Evolutionary conservation across 2,797 vertebrate genomes (phyloP), one percentile per base, ranked within the genome.

Genomic region (Protonibea diacanthus): DNA sequence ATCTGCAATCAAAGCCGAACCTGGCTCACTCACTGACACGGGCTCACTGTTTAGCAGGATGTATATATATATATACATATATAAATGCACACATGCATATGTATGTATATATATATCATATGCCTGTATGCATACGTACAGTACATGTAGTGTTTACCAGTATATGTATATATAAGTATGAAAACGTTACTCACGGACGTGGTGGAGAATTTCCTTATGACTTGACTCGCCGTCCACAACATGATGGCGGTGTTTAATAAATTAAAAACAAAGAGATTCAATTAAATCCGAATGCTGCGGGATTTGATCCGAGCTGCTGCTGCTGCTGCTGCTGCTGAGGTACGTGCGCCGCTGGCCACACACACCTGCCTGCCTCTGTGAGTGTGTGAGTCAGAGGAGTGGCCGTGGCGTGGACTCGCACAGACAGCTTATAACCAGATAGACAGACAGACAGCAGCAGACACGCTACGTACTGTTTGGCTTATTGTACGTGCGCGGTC

Each of bases 171-270:
- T n/a, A 6, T 0, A n/a, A 21, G 33, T 15, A 49, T 49, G 5
- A 57, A 3, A 73, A 8, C 20, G 55, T 33, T 90, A 95, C 97
- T 97, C 92, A 97, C 97, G 27, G 94, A 92, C 40, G 94, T 89
- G 55, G 94, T 96, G 93, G 95, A 96, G 93, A 97, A 94, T 84
- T 78, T 95, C 93, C 96, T 95, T 5, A 96, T 80, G 83, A 95
- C 88, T 73, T 89, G 88, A 42, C 80, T 88, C 71, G 93, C 93
- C 63, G 93, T 90, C 94, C 95, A 95, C 94, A 97, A 82, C 97
- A 97, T 97, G 45, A 80, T 92, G 89, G 64, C 87, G 87, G 52
- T 51, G 82, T 59, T 78, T 52, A 25, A 15, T 48, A 4, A 9
- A 14, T 27, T 38, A 18, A 66, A 76, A 15, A 66, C 71, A 61